Evolutionary conservation across 2,113 vertebrate species (phyloP), one percentile per base, ranked within the genome.

Genomic region (Tonatia bakeri): DNA sequence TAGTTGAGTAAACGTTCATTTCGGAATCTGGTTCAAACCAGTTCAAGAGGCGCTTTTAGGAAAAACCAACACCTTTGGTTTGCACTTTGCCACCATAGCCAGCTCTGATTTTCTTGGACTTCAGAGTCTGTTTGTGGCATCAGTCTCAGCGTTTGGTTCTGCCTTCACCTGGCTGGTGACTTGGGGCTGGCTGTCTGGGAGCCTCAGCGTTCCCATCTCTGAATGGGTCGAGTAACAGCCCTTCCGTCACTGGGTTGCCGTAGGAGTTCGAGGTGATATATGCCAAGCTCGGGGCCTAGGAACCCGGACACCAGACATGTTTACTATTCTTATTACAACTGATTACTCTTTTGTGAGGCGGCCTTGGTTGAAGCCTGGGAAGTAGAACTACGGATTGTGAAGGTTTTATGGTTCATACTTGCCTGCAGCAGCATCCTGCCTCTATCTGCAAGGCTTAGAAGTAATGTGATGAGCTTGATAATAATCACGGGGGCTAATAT

Each of bases 31-130:
- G 87, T 47, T 81, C 81, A 77, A 92, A 77, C 72, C 40, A 50
- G 45, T 45, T 77, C 77, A 69, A 83, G 54, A 92, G 70, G 84
- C 5, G 31, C 90, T 92, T 75, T 79, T 20, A 88, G 88, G 87
- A 75, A 73, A 94, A 95, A 85, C 33, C 67, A 87, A 52, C 87
- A 90, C 28, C 43, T 85, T 92, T 28, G 40, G 22, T 64, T 93
- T 96, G 40, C 4, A 38, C 50, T 45, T 90, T 87, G 84, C 83
- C 80, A 87, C 70, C 26, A 9, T 22, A 79, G 80, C 22, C 3
- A 77, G 59, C 40, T 54, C 45, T 7, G 67, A 59, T 92, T 76
- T 77, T 77, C 59, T 90, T 93, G 72, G 83, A 91, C 67, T 88
- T 91, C 14, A 2, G 65, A 56, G 16, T 43, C 73, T 38, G 15